Evolutionary conservation across 2,113 vertebrate species (phyloP), one percentile per base, ranked within the genome.

Genomic region (Notarius quadriscutis): DNA sequence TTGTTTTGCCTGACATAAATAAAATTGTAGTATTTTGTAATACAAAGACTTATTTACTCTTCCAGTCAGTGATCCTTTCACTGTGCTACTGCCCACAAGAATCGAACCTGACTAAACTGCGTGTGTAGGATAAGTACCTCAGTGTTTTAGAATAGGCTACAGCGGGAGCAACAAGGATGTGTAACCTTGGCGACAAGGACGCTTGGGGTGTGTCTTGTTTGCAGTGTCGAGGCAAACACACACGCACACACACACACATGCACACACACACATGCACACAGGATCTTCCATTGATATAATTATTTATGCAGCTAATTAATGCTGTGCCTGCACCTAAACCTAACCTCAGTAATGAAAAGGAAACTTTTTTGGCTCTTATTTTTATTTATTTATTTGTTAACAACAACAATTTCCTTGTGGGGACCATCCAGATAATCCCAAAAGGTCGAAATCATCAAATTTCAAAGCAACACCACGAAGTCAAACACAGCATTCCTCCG

Each of bases 201-300:
- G 20, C 20, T 34, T 41, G 17, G 53, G 80, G 81, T 86, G 84
- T 82, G 62, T 84, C 51, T 71, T 89, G 88, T 89, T 86, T 89
- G 53, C 88, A 50, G 27, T 79, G 63, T 12, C 84, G 18, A 53
- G 57, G 12, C 78, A 14, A n/a, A 27, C 60, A 63, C 30, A 83
- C 85, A 34, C 25, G 10, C 34, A 60, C 74, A 71, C 80, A 79
- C 71, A 86, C 74, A 63, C 51, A 62, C 86, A 77, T 77, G 77
- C 77, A 41, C 87, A 83, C 86, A 86, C 86, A 83, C 85, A 81
- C 86, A 90, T 7, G 53, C 77, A 65, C 71, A 78, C 53, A 53
- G 7, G 7, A 53, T 53, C 7, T 41, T 41, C 41, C 4, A 41
- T 4, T 41, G 4, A 41, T 41, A 41, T 41, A 41, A 41, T 41